These are phyloP conservation scores for Halocaridina rubra DNA, from an alignment of 2,888 invertebrate genomes.

Conservation along the genomic window DNA sequence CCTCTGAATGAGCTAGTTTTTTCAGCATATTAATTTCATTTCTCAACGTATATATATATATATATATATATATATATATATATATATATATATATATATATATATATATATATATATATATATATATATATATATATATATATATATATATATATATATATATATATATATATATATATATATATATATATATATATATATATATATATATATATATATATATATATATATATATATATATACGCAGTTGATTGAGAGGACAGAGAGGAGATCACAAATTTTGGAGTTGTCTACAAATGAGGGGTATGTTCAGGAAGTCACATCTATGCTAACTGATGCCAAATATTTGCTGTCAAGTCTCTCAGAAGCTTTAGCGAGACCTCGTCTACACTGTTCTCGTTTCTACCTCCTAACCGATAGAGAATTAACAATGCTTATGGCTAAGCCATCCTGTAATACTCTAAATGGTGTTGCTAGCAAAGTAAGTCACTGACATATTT, in stretches of 20 bases:
- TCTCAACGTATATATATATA: too few species aligned
- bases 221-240: too few species aligned
- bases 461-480: constrained; percentile 30
- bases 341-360: neutral
- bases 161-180: too few species aligned
- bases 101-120: too few species aligned
- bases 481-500: constrained; percentile 13
- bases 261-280: constrained; percentile 45
- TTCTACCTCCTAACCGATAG: constrained; percentile 48
- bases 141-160: too few species aligned
- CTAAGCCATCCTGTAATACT: constrained; percentile 23
- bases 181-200: too few species aligned
- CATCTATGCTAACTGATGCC: neutral
- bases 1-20: too few species aligned
- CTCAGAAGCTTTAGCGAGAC: neutral
- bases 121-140: too few species aligned
- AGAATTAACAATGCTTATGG: constrained; percentile 36
- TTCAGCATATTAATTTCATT: too few species aligned
- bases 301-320: constrained; percentile 34
- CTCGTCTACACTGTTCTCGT: constrained; percentile 28
- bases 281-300: constrained; percentile 38
- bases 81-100: too few species aligned
- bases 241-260: constrained; percentile 37
- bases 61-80: too few species aligned
- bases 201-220: too few species aligned